Percentiles rank a stretch among this genome's conserved stretches.
phyloP scores from a whole-genome alignment of 2,888 invertebrate species.

The Erpobdella octoculata region DNA sequence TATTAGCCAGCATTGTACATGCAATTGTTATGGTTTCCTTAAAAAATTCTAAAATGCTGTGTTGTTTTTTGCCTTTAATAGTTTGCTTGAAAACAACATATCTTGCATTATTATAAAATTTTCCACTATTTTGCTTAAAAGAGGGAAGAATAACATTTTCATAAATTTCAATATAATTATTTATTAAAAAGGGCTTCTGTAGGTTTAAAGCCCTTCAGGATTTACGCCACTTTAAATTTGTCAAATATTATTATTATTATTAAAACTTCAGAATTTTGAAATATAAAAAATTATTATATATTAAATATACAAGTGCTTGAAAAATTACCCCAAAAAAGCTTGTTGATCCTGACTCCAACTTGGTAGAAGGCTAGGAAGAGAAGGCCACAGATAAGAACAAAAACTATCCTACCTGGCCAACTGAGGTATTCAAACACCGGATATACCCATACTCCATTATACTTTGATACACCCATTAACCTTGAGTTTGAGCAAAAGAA shows the following conservation, averaged over 20 bases:
- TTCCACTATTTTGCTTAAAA: no score
- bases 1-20: no score
- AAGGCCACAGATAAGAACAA: neutral
- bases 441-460: neutral
- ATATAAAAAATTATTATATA: neutral
- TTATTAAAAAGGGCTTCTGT: neutral
- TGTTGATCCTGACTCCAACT: neutral
- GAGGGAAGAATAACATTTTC: no score
- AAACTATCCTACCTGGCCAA: neutral
- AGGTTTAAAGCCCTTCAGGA: neutral
- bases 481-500: no score
- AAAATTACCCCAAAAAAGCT: neutral
- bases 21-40: no score
- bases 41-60: no score
- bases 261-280: neutral
- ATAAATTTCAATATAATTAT: neutral
- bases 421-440: neutral
- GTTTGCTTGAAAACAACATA: no score
- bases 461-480: no score
- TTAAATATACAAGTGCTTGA: neutral
- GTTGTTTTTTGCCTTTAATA: no score
- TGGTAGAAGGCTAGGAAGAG: neutral
- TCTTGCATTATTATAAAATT: no score
- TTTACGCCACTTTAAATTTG: neutral
- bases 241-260: neutral